Percentiles rank a stretch among this genome's conserved stretches.
phyloP scores from a whole-genome alignment of 2,797 vertebrate species.

The Phrynocephalus forsythii region DNA sequence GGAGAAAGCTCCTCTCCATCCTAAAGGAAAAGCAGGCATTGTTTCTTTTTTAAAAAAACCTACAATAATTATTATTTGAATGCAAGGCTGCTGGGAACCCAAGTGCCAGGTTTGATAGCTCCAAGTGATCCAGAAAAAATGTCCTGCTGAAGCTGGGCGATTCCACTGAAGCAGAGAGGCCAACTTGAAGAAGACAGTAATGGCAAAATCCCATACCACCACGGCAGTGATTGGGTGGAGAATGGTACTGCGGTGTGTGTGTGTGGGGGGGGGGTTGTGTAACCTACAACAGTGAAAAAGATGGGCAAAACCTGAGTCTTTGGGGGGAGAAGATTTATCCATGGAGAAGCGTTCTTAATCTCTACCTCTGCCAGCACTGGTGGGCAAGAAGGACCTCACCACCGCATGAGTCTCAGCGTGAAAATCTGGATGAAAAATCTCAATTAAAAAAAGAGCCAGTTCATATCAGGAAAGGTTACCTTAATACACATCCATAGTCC shows the following conservation, averaged over 20 bases:
- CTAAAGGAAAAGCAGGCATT: background rate
- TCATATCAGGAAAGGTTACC: background rate
- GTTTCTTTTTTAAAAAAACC: background rate
- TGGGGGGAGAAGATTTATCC: background rate
- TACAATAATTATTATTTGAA: background rate
- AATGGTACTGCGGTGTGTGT: background rate
- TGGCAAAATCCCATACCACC: background rate
- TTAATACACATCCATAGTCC: background rate
- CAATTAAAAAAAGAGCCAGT: slow-evolving; percentile 5
- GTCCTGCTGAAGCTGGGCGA: background rate
- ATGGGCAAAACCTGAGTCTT: background rate
- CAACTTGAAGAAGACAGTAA: background rate
- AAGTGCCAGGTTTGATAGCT: background rate
- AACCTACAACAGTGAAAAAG: slow-evolving; percentile 4
- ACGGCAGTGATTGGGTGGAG: background rate
- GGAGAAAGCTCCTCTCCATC: background rate
- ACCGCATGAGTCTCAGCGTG: background rate
- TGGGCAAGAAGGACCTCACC: background rate
- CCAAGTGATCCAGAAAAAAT: background rate
- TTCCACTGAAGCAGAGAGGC: background rate
- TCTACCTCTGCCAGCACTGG: background rate
- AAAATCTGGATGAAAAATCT: slow-evolving; percentile 1
- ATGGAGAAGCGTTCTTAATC: background rate
- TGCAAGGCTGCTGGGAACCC: background rate
- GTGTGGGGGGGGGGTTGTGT: background rate